A percentile compares a stretch with the other conserved stretches of the same genome.
phyloP scores from a whole-genome alignment of 2,113 vertebrate genomes.

The Vanacampus margaritifer region DNA sequence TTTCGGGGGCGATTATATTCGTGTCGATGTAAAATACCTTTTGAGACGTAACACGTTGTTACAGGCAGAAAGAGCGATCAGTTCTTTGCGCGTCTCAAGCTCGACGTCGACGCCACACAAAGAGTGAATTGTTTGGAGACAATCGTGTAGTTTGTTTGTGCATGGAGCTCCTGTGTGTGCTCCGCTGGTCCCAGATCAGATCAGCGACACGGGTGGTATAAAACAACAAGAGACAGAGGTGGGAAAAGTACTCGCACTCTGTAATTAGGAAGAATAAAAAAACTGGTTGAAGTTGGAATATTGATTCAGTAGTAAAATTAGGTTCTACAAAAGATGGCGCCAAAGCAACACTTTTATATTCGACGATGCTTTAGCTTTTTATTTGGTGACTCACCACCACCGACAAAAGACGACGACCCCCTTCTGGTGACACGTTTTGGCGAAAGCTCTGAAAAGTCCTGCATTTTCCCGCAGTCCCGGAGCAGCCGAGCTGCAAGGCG shows the following conservation, averaged over 20 bases:
- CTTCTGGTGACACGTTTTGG: no score
- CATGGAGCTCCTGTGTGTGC: conserved; percentile 20
- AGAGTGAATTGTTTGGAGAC: conserved; percentile 63
- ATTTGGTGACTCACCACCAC: no score
- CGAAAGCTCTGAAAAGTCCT: no score
- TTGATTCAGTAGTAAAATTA: no score
- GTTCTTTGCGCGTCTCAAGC: not conserved
- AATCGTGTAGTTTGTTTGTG: conserved; percentile 47
- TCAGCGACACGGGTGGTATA: not conserved
- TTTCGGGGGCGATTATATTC: no score
- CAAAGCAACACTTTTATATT: no score
- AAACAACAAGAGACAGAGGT: no score
- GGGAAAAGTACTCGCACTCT: not conserved
- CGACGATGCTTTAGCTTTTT: no score
- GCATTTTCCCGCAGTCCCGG: conserved; percentile 66
- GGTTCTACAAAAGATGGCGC: no score
- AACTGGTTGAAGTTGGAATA: no score
- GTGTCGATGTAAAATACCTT: not conserved
- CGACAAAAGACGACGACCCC: no score
- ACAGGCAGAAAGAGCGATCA: not conserved
- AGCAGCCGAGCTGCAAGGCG: conserved; percentile 94
- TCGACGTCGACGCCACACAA: conserved; percentile 42
- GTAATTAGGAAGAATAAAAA: not conserved
- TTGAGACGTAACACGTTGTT: not conserved
- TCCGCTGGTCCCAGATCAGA: conserved; percentile 33